Evolutionary conservation across 2,888 invertebrate species (phyloP).

Genomic region (Portevinia maculata): DNA sequence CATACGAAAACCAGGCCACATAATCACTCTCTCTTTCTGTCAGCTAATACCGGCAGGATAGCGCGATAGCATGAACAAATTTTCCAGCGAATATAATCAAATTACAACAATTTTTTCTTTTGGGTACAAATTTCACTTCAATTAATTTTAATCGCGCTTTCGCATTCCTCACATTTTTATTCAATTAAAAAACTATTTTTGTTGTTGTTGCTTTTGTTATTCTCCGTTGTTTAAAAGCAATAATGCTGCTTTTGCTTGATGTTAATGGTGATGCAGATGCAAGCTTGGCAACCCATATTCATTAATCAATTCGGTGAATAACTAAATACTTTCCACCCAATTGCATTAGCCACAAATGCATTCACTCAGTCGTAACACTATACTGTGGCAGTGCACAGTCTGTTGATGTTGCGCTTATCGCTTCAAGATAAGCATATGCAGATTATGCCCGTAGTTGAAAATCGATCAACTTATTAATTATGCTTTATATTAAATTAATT

Average conservation of each 20-base stretch:
- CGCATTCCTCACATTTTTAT: conserved; percentile 58
- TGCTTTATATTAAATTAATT: conserved; percentile 34
- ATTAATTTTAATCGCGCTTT: conserved; percentile 64
- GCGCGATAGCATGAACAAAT: conserved; percentile 25
- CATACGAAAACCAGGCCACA: background rate
- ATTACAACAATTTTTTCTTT: conserved; percentile 58
- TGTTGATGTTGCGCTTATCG: conserved; percentile 44
- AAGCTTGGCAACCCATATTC: conserved; percentile 45
- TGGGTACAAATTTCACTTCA: conserved; percentile 64
- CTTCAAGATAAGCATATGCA: conserved; percentile 50
- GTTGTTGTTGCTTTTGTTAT: background rate
- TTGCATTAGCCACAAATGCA: conserved; percentile 33
- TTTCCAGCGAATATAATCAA: conserved; percentile 52
- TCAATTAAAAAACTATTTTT: conserved; percentile 42
- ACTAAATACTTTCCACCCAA: conserved; percentile 62
- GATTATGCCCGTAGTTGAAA: conserved; percentile 34
- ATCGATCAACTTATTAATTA: conserved; percentile 68
- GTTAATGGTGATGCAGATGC: conserved; percentile 36
- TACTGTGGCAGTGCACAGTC: conserved; percentile 6
- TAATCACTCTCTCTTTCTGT: conserved; percentile 36
- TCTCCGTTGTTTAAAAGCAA: conserved; percentile 15
- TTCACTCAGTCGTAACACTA: conserved; percentile 24
- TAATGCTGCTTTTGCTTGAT: conserved; percentile 3
- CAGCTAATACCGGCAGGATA: background rate
- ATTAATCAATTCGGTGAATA: conserved; percentile 68